Evolutionary conservation across 2,113 vertebrate species (phyloP).

Genomic region (Hydrochoerus hydrochaeris): DNA sequence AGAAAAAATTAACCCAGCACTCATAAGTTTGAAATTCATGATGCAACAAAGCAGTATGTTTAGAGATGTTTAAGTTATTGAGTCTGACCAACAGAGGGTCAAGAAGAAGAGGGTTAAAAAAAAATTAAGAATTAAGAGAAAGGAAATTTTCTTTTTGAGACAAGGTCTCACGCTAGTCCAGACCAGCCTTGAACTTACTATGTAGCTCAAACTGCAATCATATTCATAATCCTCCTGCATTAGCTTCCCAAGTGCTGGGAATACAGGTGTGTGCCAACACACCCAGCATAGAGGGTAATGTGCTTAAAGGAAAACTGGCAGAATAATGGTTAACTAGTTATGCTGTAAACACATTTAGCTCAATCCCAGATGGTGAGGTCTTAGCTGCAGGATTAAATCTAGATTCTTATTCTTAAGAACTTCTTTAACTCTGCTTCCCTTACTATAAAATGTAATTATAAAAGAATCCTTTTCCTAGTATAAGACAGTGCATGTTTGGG

Average conservation of each 20-base stretch:
- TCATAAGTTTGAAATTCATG: neutral
- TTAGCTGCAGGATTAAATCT: neutral
- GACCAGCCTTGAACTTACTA: neutral
- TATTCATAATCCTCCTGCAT: neutral
- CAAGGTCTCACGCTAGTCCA: neutral
- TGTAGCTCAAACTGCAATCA: neutral
- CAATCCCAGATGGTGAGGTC: neutral
- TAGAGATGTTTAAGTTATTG: neutral
- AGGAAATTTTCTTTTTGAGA: neutral
- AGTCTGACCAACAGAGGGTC: neutral
- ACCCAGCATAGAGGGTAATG: neutral
- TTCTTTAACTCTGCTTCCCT: neutral
- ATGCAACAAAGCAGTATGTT: neutral
- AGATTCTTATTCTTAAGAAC: neutral
- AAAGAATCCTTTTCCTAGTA: neutral
- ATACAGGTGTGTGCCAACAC: neutral
- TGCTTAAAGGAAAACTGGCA: neutral
- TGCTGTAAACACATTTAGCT: neutral
- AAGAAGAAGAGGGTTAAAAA: neutral
- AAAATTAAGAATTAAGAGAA: neutral
- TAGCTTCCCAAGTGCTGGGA: neutral
- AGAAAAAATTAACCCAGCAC: neutral
- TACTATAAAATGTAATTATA: slow-evolving; percentile 26
- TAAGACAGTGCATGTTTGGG: neutral
- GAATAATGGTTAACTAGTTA: slow-evolving; percentile 17